These are phyloP conservation scores for Meteorus cinctellus DNA, from an alignment of 2,888 invertebrate species.

Conservation along the genomic window DNA sequence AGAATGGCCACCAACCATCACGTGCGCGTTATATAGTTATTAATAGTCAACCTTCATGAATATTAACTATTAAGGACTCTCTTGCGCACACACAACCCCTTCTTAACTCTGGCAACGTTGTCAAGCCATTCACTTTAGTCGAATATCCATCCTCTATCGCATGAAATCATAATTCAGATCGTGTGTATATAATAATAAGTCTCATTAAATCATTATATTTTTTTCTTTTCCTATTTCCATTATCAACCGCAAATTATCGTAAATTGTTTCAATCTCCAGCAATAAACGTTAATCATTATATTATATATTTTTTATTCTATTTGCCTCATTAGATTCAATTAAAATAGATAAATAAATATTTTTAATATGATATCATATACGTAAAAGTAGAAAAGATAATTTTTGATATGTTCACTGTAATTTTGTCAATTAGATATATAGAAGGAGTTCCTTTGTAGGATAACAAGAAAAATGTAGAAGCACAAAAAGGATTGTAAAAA, in stretches of 20 bases:
- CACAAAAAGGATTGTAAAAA: neutral
- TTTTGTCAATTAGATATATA: neutral
- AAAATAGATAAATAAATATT: neutral
- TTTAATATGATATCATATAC: too few relatives aligned
- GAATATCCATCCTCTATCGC: conserved; percentile 46
- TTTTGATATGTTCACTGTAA: neutral
- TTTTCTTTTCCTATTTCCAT: conserved; percentile 6
- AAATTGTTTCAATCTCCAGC: conserved; percentile 7
- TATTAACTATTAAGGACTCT: conserved; percentile 67
- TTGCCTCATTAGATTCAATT: neutral
- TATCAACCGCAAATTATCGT: conserved; percentile 3
- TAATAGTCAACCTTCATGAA: conserved; percentile 71
- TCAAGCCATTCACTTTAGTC: conserved; percentile 56
- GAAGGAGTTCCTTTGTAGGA: neutral
- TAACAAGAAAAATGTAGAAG: neutral
- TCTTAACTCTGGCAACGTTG: conserved; percentile 39
- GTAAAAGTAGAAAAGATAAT: neutral
- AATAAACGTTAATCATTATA: neutral
- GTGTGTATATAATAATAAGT: conserved; percentile 18
- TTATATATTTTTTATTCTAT: conserved; percentile 5
- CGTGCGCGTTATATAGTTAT: conserved; percentile 59
- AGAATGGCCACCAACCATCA: conserved; percentile 58
- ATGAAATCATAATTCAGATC: neutral
- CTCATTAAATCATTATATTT: neutral
- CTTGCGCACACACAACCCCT: conserved; percentile 53